Conservation (phyloP, 2,888 invertebrate genomes). For the Lithophane socia region DNA sequence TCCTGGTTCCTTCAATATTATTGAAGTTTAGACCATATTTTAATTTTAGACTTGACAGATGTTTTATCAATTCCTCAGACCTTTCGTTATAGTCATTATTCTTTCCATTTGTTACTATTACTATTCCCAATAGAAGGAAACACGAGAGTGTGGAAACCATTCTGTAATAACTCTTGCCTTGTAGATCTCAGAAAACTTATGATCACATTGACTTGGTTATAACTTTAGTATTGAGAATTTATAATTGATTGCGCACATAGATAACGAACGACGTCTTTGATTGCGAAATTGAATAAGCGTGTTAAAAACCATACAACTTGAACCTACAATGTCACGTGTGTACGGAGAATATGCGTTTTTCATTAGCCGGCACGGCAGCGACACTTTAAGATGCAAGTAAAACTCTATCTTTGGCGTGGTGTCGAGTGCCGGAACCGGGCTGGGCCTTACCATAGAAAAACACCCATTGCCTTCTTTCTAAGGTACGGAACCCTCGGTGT, state of each 20-base stretch:
- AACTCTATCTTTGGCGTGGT: not conserved
- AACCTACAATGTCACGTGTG: not conserved
- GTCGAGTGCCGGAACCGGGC: not conserved
- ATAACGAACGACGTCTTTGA: not conserved
- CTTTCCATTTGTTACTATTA: constrained; percentile 5
- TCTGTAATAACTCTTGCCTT: not conserved
- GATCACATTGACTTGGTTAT: constrained; percentile 7
- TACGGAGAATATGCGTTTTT: not conserved
- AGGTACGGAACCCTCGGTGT: not conserved
- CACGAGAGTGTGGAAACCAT: constrained; percentile 26
- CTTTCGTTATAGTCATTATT: not conserved
- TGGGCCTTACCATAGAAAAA: not conserved
- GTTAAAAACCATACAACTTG: not conserved
- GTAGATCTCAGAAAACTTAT: not conserved
- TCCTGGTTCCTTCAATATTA: constrained; percentile 3
- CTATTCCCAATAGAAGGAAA: constrained; percentile 22
- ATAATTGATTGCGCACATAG: constrained; percentile 15
- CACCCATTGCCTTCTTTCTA: not conserved
- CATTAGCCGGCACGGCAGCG: no score
- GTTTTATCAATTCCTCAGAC: not conserved
- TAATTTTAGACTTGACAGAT: constrained; percentile 19
- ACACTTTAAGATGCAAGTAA: not conserved
- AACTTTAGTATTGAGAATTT: constrained; percentile 25
- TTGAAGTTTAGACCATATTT: constrained; percentile 31
- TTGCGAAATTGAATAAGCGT: constrained; percentile 28